Evolutionary conservation across 1,140 invertebrate species (phyloP).

Genomic region (Diprion similis): DNA sequence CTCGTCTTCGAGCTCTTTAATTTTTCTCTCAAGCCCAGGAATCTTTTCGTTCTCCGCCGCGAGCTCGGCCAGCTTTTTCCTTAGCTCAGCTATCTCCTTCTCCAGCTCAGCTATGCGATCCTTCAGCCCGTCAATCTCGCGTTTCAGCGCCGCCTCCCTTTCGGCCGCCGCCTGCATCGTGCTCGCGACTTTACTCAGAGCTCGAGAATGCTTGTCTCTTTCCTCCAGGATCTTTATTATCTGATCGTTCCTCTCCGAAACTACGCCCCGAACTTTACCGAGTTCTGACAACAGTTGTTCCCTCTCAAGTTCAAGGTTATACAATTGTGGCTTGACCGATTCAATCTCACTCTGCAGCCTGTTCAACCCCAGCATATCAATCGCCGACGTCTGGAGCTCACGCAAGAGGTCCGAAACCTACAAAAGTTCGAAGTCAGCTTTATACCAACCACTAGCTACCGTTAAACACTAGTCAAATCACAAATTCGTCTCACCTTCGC

Average conservation of each 20-base stretch:
- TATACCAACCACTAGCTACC: not conserved
- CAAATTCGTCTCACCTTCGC: constrained; percentile 33
- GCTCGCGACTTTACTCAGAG: constrained; percentile 15
- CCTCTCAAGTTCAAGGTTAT: constrained; percentile 32
- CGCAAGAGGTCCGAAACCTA: constrained; percentile 35
- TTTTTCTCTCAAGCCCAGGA: constrained; percentile 3
- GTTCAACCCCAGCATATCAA: constrained; percentile 23
- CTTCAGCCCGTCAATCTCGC: constrained; percentile 29
- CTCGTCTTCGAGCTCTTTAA: constrained; percentile 21
- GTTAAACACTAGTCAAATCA: constrained; percentile 18
- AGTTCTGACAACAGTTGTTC: constrained; percentile 36
- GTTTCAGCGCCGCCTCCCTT: constrained; percentile 26
- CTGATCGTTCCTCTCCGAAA: constrained; percentile 39
- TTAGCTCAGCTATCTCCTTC: constrained; percentile 23
- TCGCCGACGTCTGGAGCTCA: constrained; percentile 28
- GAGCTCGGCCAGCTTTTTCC: constrained; percentile 18
- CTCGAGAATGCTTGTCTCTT: constrained; percentile 24
- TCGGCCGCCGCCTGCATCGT: constrained; percentile 30
- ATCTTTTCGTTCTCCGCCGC: constrained; percentile 15
- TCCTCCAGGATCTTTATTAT: constrained; percentile 39
- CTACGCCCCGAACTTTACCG: constrained; percentile 18
- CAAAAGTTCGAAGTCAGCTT: not conserved
- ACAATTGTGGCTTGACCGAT: constrained; percentile 32
- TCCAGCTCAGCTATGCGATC: constrained; percentile 24
- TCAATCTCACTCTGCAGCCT: constrained; percentile 36